Base-by-base conservation (phyloP, 2,113 vertebrate genomes). In the Pontoporia blainvillei region DNA sequence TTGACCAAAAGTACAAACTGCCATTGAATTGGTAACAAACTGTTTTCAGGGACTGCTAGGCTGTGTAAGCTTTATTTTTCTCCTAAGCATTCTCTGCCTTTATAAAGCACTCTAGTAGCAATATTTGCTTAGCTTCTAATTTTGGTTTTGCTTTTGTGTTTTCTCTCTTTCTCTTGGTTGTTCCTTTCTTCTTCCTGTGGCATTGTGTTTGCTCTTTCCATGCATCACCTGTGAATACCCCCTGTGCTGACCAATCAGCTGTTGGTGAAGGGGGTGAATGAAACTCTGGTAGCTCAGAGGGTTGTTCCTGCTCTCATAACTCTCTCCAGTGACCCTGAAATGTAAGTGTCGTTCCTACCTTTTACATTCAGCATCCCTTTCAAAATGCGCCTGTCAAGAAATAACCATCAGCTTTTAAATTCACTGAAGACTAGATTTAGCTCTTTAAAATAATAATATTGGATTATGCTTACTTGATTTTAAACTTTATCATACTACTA, bases 181-280 rank as follows among this genome's bases (percentile, higher is more conserved):
- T 97, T 94, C 98, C 97, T 94, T 98, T 99, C 98, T 99, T 98
- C 99, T 99, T 99, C 99, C 98, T 98, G 75, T 98, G 99, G 98
- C 98, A 98, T 98, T 99, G 98, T 99, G 98, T 99, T 99, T 99
- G 91, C 99, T 99, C 99, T 99, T 99, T 98, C 98, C 98, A 91
- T 98, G 98, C 98, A 96, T 98, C 99, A 98, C 98, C 98, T 99
- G 99, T 99, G 99, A 99, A 98, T 98, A 96, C 97, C 98, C 98
- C 98, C 99, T 98, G 98, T 86, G 99, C 98, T 98, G 98, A 98
- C 98, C 98, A 99, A 98, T 99, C 99, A 99, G 99, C 99, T 99
- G 99, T 99, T 99, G 99, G 99, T 99, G 99, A 99, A 99, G 99
- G 99, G 99, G 99, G 99, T 99, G 99, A 99, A 99, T 99, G 99